Conservation (phyloP, 2,113 vertebrate species). For the Pogonocichla stellata region DNA sequence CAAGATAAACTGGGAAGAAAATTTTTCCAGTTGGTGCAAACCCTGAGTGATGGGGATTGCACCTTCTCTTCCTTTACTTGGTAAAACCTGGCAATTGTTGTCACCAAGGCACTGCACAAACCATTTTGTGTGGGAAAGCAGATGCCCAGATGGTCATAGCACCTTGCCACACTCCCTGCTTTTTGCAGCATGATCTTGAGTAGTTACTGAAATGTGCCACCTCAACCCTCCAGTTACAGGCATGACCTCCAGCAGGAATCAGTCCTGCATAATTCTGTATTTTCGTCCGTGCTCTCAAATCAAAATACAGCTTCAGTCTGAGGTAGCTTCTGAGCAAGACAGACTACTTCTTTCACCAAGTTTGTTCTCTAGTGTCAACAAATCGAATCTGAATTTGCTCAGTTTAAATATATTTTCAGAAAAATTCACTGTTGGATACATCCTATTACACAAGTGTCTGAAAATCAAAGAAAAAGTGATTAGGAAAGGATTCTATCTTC, state of each 20-base stretch:
- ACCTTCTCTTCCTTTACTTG: background rate
- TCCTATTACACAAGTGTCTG: conserved; percentile 1
- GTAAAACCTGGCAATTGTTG: background rate
- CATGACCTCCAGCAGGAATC: too few relatives aligned
- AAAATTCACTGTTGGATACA: background rate
- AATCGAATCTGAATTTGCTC: conserved; percentile 2
- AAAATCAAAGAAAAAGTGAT: conserved; percentile 24
- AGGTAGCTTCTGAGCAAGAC: background rate
- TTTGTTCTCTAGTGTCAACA: background rate
- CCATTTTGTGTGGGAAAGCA: background rate
- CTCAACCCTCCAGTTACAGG: background rate
- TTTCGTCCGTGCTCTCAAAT: background rate
- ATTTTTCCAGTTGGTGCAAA: background rate
- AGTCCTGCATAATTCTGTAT: background rate
- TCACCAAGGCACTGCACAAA: background rate
- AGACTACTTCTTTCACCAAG: background rate
- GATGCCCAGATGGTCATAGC: background rate
- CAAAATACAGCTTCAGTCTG: background rate
- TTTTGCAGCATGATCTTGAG: background rate
- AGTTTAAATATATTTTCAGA: conserved; percentile 17
- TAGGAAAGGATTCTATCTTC: background rate
- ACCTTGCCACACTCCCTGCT: background rate
- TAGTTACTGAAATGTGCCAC: background rate
- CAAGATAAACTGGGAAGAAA: background rate
- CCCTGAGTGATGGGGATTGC: background rate